These are phyloP conservation scores for Synergus gifuensis DNA, from an alignment of 2,888 invertebrate genomes.

Conservation along the genomic window DNA sequence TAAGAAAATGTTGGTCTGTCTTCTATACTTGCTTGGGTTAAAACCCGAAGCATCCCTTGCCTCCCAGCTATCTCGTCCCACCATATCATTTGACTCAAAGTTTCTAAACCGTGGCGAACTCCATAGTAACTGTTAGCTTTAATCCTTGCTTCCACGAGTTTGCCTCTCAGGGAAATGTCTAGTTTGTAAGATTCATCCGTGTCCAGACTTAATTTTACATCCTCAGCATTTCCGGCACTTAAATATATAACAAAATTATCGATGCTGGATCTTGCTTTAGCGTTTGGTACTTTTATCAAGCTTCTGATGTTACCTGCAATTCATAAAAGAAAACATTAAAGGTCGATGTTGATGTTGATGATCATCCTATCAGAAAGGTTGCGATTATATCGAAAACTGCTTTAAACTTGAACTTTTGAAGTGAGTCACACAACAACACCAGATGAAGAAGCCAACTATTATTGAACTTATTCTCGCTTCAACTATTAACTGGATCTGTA, in stretches of 20 bases:
- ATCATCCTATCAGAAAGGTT: no score
- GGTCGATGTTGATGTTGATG: no score
- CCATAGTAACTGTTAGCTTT: conserved; percentile 86
- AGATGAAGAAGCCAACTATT: no score
- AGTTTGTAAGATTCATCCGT: conserved; percentile 89
- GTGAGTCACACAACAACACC: no score
- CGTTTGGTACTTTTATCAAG: conserved; percentile 67
- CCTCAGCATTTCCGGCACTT: conserved; percentile 77
- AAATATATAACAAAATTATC: conserved; percentile 71
- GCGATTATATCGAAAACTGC: no score
- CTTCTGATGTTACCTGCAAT: conserved; percentile 69
- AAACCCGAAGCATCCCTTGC: conserved; percentile 81
- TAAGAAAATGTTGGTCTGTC: conserved; percentile 90
- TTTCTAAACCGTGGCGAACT: conserved; percentile 88
- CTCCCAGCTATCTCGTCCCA: conserved; percentile 83
- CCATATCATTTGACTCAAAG: conserved; percentile 90
- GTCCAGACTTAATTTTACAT: conserved; percentile 82
- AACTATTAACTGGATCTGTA: no score
- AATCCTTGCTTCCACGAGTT: conserved; percentile 81
- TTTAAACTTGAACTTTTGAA: no score
- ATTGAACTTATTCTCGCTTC: no score
- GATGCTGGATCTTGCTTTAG: conserved; percentile 67
- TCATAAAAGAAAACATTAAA: neutral
- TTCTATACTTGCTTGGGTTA: conserved; percentile 83
- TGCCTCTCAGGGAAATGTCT: conserved; percentile 79